phyloP scores from a whole-genome alignment of 2,797 vertebrate genomes.

The Hemitrygon akajei region DNA sequence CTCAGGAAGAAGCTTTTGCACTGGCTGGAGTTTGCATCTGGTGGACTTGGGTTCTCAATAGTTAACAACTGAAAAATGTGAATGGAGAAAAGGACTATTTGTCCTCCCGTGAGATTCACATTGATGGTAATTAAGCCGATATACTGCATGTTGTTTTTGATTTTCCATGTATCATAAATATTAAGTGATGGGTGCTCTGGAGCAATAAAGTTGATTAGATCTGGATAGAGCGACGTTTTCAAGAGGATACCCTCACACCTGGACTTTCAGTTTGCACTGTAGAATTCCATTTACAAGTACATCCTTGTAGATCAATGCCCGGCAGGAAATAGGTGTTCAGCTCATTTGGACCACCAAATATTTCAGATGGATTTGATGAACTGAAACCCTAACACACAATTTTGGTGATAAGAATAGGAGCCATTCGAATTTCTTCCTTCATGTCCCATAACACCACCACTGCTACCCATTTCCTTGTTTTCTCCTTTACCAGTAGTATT shows the following conservation, averaged over 20 bases:
- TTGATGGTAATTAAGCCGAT: no score
- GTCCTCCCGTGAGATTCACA: no score
- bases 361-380: background rate
- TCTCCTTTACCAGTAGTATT: background rate
- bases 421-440: background rate
- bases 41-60: no score
- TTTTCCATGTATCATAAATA: background rate
- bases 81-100: no score
- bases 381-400: background rate
- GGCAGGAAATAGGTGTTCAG: background rate
- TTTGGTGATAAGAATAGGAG: background rate
- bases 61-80: no score
- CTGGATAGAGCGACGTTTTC: background rate
- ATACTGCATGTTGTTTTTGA: background rate
- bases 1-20: no score
- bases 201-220: background rate
- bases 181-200: no score
- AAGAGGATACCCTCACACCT: background rate
- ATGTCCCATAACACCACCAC: background rate
- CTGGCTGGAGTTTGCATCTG: no score
- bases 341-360: background rate
- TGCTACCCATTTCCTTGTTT: background rate
- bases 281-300: background rate
- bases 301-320: background rate
- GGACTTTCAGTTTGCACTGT: background rate